A percentile compares a stretch with the other conserved stretches of the same genome.
Evolutionary conservation across 2,113 vertebrate genomes (phyloP).

Genomic region (Pseudopodoces humilis): DNA sequence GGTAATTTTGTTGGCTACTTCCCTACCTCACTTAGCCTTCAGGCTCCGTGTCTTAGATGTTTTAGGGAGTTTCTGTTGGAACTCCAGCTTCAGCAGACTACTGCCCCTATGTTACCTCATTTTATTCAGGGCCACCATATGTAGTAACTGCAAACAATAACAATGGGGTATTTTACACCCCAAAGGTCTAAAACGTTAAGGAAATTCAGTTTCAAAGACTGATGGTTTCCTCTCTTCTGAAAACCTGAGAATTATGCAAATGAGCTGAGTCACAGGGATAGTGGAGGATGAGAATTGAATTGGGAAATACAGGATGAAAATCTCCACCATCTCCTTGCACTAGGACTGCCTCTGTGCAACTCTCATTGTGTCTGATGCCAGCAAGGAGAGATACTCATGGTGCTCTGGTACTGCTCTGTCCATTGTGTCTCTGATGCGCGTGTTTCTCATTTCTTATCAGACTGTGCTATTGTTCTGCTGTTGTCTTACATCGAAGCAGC

Average conservation of each 20-base stretch:
- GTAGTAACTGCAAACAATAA: neutral
- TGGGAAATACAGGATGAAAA: neutral
- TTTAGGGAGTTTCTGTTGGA: neutral
- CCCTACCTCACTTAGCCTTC: neutral
- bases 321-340: neutral
- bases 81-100: neutral
- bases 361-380: neutral
- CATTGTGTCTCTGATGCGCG: neutral
- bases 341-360: neutral
- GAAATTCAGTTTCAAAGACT: neutral
- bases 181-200: neutral
- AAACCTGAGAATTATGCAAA: neutral
- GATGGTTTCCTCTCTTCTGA: neutral
- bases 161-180: neutral
- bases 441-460: constrained; percentile 4
- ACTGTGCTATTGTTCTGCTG: neutral
- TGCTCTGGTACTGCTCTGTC: neutral
- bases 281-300: neutral
- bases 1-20: neutral
- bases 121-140: neutral
- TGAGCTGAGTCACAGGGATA: neutral
- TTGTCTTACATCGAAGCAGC: neutral
- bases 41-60: neutral
- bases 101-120: neutral
- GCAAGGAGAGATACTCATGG: neutral